Base-by-base conservation (phyloP, 2,888 invertebrate species). In the Patella caerulea region DNA sequence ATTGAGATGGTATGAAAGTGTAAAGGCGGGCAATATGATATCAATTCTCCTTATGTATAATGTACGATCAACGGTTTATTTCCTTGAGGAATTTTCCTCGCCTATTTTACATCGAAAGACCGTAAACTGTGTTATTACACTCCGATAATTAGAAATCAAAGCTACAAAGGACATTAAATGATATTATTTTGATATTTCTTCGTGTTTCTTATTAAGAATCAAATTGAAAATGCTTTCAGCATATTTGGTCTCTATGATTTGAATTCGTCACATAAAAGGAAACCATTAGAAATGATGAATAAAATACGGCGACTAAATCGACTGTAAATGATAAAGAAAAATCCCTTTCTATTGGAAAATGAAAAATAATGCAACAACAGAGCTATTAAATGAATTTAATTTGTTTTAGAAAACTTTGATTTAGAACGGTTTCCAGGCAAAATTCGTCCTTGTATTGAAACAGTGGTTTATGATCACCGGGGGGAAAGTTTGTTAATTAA, bases 211-310 rank as follows among this genome's bases (percentile, higher is more conserved):
- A 65, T 24, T 65, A 65, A 19, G 24, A 65, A 24, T 65, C 65
- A 65, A 65, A 65, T 65, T 65, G 65, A 65, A 65, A 65, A 65
- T 65, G 65, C 65, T 65, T 65, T 65, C 65, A 65, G 65, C 65
- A 24, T 12, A 65, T 65, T 65, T 65, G 19, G 65, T 65, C 19
- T 65, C 65, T 65, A 65, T 19, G 19, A 24, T 65, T 65, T 65
- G 19, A 24, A 24, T 24, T 65, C 24, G 19, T 19, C 65, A 24
- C 24, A 24, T 24, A 24, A 65, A 65, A 24, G 24, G 65, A 65
- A 65, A 65, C 65, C 65, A 65, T 65, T 65, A 65, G 24, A 65
- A 11, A 19, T 24, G 19, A 24, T 19, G 65, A 65, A 65, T 65
- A 65, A 65, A 65, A 65, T 19, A 65, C 11, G 19, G 11, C 12